Conservation (phyloP, 2,113 vertebrate species). For the Cichladusa arquata region DNA sequence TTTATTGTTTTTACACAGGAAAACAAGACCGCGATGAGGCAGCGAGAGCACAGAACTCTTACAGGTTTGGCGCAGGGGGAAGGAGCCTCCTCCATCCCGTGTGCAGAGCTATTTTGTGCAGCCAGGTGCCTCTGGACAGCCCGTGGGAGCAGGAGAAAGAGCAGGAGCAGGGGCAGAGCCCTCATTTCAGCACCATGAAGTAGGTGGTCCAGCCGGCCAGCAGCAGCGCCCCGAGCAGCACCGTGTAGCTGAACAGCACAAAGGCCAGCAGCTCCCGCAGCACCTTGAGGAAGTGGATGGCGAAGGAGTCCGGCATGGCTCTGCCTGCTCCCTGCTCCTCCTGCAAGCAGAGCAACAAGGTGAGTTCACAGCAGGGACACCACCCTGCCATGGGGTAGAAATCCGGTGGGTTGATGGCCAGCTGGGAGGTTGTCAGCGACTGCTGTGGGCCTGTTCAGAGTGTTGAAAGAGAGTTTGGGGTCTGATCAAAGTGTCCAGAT, state of each 20-base stretch:
- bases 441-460: not conserved
- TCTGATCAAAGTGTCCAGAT: not conserved
- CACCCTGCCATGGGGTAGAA: not conserved
- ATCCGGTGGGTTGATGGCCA: not conserved
- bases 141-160: not conserved
- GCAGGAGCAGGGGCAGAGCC: not conserved
- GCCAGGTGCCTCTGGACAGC: not conserved
- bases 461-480: not conserved
- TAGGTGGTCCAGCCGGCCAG: conserved; percentile 95
- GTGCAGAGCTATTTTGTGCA: not conserved
- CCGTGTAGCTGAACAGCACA: conserved; percentile 93
- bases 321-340: not conserved
- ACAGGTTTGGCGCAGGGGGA: not conserved
- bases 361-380: not conserved
- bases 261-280: conserved; percentile 92
- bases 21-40: not conserved
- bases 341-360: not conserved
- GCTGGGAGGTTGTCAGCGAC: not conserved
- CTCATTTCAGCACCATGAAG: conserved; percentile 88
- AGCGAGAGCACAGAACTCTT: not conserved
- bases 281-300: conserved; percentile 87
- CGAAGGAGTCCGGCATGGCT: conserved; percentile 77
- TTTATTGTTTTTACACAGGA: not conserved
- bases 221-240: conserved; percentile 89
- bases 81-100: accelerated